Percentiles rank a stretch among this genome's conserved stretches.
phyloP scores from a whole-genome alignment of 1,140 invertebrate species.

The Belonocnema kinseyi region DNA sequence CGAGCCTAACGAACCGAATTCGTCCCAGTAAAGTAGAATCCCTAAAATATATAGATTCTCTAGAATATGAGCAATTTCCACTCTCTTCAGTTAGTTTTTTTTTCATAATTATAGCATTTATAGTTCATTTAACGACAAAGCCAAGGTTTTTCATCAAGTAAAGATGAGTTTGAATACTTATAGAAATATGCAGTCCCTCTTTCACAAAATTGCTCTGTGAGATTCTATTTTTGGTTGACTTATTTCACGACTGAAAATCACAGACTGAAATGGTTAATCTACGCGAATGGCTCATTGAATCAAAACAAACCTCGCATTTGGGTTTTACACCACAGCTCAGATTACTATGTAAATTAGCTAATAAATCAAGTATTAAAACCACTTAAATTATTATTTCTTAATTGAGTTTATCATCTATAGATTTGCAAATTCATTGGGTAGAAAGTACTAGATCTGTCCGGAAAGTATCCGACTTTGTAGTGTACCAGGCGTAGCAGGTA shows the following conservation, averaged over 20 bases:
- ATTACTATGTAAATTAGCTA: slow-evolving; percentile 18
- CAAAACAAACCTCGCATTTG: slow-evolving; percentile 8
- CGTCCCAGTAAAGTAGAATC: slow-evolving; percentile 30
- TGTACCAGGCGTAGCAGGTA: no score
- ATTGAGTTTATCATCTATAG: not conserved
- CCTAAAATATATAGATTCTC: slow-evolving; percentile 34
- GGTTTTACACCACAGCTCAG: slow-evolving; percentile 14
- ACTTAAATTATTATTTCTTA: not conserved
- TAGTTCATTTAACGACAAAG: no score
- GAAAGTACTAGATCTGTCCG: no score
- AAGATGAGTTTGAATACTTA: no score
- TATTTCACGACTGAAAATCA: slow-evolving; percentile 11
- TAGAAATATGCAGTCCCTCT: not conserved
- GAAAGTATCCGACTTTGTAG: no score
- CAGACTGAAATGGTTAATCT: slow-evolving; percentile 13
- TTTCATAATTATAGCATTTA: no score
- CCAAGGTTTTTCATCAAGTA: no score
- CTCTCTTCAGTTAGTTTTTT: not conserved
- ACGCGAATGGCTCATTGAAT: slow-evolving; percentile 14
- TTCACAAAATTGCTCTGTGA: not conserved
- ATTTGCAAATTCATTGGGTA: not conserved
- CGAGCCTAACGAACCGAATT: slow-evolving; percentile 21
- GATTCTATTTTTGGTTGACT: slow-evolving; percentile 11
- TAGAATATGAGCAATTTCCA: not conserved
- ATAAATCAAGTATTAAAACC: slow-evolving; percentile 7